These are phyloP conservation scores for Pachyramphus minor DNA, from an alignment of 2,113 vertebrate genomes.

Conservation along the genomic window DNA sequence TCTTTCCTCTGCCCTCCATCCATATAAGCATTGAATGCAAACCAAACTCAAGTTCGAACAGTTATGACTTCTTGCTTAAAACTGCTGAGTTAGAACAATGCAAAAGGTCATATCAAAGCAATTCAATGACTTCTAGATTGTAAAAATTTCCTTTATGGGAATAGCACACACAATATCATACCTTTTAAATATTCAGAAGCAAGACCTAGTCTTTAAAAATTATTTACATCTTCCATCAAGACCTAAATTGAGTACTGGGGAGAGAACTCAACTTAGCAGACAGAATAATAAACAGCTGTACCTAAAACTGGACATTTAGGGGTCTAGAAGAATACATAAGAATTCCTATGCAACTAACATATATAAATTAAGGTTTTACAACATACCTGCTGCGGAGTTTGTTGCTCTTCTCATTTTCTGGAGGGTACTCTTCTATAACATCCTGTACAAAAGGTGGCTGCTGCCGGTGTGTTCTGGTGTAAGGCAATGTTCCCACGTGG, in stretches of 20 bases:
- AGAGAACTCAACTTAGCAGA: neutral
- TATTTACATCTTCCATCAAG: neutral
- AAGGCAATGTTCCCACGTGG: conserved; percentile 60
- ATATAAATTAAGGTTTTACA: neutral
- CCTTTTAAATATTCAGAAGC: neutral
- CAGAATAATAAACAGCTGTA: neutral
- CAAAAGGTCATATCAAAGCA: neutral
- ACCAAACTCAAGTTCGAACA: neutral
- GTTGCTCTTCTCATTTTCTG: conserved; percentile 46
- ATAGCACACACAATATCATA: neutral
- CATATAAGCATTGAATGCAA: neutral
- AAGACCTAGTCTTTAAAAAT: neutral
- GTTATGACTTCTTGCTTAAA: neutral
- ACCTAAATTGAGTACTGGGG: neutral
- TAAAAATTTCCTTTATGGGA: neutral
- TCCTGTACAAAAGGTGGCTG: conserved; percentile 73
- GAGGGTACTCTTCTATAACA: conserved; percentile 76
- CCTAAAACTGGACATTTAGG: neutral
- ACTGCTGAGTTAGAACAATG: neutral
- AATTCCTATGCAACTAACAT: neutral
- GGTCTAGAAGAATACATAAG: neutral
- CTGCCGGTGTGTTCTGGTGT: conserved; percentile 58
- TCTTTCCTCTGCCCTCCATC: neutral
- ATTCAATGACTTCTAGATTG: neutral
- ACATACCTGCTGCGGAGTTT: conserved; percentile 76